Evolutionary conservation across 2,797 vertebrate species (phyloP).

Genomic region (Propithecus perrieri): DNA sequence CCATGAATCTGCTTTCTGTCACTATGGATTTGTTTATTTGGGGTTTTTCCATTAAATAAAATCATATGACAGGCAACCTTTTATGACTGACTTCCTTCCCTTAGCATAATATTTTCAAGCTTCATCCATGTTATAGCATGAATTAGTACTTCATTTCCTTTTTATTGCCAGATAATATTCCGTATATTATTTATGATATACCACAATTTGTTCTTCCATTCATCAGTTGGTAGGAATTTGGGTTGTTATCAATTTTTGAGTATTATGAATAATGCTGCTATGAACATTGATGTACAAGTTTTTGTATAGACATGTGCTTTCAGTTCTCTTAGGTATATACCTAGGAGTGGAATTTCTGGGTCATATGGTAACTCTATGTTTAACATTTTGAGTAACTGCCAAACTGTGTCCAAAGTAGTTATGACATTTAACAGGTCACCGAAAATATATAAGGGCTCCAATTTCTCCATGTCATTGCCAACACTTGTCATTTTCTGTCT

Average conservation of each 20-base stretch:
- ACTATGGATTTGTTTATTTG: slow-evolving; percentile 5
- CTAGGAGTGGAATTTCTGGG: not conserved
- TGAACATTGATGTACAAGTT: not conserved
- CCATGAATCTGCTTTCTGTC: not conserved
- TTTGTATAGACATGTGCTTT: not conserved
- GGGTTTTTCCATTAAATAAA: not conserved
- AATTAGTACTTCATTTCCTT: not conserved
- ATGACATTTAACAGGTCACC: slow-evolving; percentile 19
- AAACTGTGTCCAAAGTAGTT: not conserved
- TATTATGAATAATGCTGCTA: not conserved
- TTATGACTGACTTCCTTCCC: not conserved
- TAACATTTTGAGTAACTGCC: not conserved
- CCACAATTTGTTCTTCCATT: not conserved
- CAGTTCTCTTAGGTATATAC: not conserved
- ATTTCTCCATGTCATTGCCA: not conserved
- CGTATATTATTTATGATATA: not conserved
- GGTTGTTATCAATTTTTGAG: not conserved
- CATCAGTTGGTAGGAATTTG: not conserved
- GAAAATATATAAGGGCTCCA: slow-evolving; percentile 15
- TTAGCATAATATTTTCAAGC: slow-evolving; percentile 2
- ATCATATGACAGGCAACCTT: not conserved
- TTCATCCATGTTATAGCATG: not conserved
- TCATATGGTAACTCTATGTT: not conserved
- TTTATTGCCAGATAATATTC: slow-evolving; percentile 27
- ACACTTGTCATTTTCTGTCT: slow-evolving; percentile 1